Evolutionary conservation across 1,140 invertebrate genomes (phyloP), one percentile per base, ranked within the genome.

Genomic region (Forficula auricularia): DNA sequence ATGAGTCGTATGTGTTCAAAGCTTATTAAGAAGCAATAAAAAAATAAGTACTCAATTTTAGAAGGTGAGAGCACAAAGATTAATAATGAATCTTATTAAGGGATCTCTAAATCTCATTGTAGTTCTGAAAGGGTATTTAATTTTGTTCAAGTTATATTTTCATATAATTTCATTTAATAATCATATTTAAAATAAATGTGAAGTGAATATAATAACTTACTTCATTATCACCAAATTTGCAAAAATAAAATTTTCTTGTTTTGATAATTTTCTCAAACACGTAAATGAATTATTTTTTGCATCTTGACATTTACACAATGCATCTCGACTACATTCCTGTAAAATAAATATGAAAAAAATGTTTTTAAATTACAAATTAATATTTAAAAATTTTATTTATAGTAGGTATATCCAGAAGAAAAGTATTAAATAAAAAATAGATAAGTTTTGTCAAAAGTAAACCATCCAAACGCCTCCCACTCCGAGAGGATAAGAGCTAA

Each of bases 281-380:
- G 61, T 62, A 52, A 75, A 91, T 1, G 86, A 88, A 54, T 91
- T 91, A 55, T 91, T 91, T 51, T 55, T 67, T 0, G 73, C 59
- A 58, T 88, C 84, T 60, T 87, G 73, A 54, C 85, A 89, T 54
- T 87, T 86, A 52, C 84, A 89, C 34, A 66, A 70, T 46, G 69
- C 70, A 3, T 71, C 63, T 20, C 62, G 59, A 35, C 61, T 62
- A 52, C 82, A 88, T 48, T 73, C 60, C 77, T 81, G 50, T 16
- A 65, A 53, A 48, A 48, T 44, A 39, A 50, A 42, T 37, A 15
- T n/a, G 4, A 9, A 20, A 16, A 32, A 7, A 31, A 31, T 18
- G 8, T 12, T 19, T 7, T 9, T 15, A n/a, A 13, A 13, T n/a
- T n/a, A n/a, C 14, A 1, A 19, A 10, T 22, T 18, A 8, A 18